Conservation (phyloP, 2,888 invertebrate species). For the Euplagia quadripunctaria region DNA sequence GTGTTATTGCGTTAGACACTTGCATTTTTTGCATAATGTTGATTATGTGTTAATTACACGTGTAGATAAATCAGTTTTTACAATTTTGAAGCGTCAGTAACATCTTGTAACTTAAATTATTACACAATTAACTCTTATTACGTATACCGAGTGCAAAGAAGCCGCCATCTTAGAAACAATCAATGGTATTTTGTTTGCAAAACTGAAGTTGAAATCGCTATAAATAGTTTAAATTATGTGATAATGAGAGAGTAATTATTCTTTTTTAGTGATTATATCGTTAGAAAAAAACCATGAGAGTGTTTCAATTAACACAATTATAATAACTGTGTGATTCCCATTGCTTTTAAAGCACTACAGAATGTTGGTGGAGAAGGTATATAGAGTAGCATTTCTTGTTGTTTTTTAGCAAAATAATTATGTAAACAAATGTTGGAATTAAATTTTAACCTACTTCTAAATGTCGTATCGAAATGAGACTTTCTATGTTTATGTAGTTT, state of each 20-base stretch:
- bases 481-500: no score
- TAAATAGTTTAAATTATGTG: neutral
- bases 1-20: neutral
- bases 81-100: neutral
- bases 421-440: no score
- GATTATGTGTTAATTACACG: neutral
- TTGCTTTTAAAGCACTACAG: neutral
- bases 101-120: neutral
- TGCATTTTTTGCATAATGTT: neutral
- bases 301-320: neutral
- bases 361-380: neutral
- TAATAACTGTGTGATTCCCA: neutral
- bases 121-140: neutral
- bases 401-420: no score
- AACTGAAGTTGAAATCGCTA: neutral
- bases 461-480: no score
- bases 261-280: neutral
- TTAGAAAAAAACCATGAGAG: neutral
- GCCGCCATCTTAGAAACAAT: neutral
- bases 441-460: no score
- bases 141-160: neutral
- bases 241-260: neutral
- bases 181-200: neutral
- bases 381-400: no score
- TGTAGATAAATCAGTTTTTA: constrained; percentile 1